Percentiles rank a stretch among this genome's conserved stretches.
Evolutionary conservation across 2,888 invertebrate species (phyloP).

Genomic region (Acleris literana): DNA sequence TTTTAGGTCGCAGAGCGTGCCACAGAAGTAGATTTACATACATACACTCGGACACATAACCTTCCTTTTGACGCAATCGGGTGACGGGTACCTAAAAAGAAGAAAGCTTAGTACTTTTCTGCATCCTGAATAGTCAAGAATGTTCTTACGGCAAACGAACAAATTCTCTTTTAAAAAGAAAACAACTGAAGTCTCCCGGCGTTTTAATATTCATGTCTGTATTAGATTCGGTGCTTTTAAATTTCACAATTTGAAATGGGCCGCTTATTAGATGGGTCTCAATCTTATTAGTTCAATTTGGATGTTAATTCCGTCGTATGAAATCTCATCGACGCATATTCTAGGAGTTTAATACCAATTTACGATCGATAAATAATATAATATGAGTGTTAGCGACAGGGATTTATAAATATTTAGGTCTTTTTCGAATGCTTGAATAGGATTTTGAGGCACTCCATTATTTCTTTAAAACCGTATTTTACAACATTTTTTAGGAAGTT

Average conservation of each 20-base stretch:
- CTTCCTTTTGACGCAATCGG: too few species aligned
- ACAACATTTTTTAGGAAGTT: neutral
- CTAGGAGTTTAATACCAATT: conserved; percentile 63
- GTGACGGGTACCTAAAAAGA: too few species aligned
- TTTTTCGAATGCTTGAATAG: conserved; percentile 5
- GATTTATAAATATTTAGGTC: conserved; percentile 43
- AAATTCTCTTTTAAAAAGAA: conserved; percentile 21
- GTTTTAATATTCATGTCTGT: conserved; percentile 11
- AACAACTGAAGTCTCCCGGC: neutral
- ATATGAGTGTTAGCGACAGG: conserved; percentile 56
- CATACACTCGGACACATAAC: too few species aligned
- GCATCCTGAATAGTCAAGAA: too few species aligned
- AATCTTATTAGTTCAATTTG: conserved; percentile 59
- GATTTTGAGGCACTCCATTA: neutral
- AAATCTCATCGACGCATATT: conserved; percentile 64
- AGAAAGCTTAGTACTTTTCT: too few species aligned
- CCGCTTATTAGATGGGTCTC: conserved; percentile 50
- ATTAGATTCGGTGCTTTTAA: conserved; percentile 3
- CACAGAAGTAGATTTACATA: too few species aligned
- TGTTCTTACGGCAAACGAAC: too few species aligned
- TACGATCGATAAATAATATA: conserved; percentile 62
- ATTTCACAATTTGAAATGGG: conserved; percentile 43
- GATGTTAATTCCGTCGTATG: conserved; percentile 66
- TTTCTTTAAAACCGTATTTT: neutral
- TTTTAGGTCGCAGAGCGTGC: too few species aligned